Conservation (phyloP, 2,888 invertebrate species). For the Cylindroiulus punctatus region DNA sequence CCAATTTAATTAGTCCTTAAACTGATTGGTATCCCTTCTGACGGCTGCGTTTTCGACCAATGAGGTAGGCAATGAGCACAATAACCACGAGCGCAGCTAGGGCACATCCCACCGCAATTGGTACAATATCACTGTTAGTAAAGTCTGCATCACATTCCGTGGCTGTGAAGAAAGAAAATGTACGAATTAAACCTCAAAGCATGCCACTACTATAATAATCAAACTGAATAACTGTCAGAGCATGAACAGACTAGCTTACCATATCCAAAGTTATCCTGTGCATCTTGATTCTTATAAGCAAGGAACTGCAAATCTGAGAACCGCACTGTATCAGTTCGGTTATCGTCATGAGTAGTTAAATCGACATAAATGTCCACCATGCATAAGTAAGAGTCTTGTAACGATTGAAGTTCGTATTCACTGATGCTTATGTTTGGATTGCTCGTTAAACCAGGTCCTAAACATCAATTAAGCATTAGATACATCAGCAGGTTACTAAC, state of each 20-base stretch:
- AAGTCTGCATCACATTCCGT: constrained; percentile 61
- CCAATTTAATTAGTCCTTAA: constrained; percentile 66
- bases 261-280: background rate
- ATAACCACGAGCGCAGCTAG: constrained; percentile 88
- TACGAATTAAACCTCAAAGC: too few relatives aligned
- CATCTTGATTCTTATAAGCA: background rate
- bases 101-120: constrained; percentile 95
- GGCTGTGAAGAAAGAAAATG: constrained; percentile 21
- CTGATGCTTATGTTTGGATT: background rate
- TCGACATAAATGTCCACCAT: background rate
- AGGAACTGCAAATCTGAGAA: background rate
- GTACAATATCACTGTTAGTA: constrained; percentile 82
- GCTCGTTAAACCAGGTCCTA: background rate
- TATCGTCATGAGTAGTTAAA: background rate
- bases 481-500: too few relatives aligned
- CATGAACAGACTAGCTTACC: background rate
- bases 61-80: constrained; percentile 90
- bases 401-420: background rate
- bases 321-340: background rate
- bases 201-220: too few relatives aligned
- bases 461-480: background rate
- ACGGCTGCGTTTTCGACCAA: constrained; percentile 86
- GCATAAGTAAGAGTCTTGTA: background rate
- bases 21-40: constrained; percentile 89
- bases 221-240: too few relatives aligned